Evolutionary conservation across 2,797 vertebrate genomes (phyloP).

Genomic region (Lithobates pipiens): DNA sequence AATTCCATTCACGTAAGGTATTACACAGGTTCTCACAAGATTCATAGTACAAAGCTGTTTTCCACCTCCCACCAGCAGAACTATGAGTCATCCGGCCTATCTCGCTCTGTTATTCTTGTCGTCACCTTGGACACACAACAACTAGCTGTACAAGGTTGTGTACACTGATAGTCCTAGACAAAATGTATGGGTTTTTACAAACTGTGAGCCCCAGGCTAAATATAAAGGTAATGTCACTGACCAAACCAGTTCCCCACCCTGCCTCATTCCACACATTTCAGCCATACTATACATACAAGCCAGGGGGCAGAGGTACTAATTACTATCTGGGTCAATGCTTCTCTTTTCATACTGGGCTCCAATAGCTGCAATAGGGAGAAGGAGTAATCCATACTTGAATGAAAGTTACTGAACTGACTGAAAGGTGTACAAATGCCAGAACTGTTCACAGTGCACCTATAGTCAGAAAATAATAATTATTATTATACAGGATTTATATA

Average conservation of each 20-base stretch:
- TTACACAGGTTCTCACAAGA: conserved; percentile 34
- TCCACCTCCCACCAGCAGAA: background rate
- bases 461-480: too few relatives aligned
- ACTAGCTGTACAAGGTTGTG: background rate
- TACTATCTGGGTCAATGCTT: background rate
- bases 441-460: too few relatives aligned
- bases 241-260: conserved; percentile 44
- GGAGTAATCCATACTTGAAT: too few relatives aligned
- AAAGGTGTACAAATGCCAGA: too few relatives aligned
- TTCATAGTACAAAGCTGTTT: background rate
- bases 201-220: conserved; percentile 1
- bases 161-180: background rate
- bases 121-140: conserved; percentile 30
- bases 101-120: background rate
- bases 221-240: conserved; percentile 14
- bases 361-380: too few relatives aligned
- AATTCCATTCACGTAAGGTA: conserved; percentile 38
- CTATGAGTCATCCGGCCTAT: conserved; percentile 2
- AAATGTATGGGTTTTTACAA: background rate
- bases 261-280: conserved; percentile 41
- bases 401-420: too few relatives aligned
- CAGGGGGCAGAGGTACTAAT: conserved; percentile 5
- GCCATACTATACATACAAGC: conserved; percentile 32
- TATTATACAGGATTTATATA: too few relatives aligned
- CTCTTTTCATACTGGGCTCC: background rate